Percentiles rank a stretch among this genome's conserved stretches.
phyloP scores from a whole-genome alignment of 2,797 vertebrate genomes.

The Euphonia xanthogaster region DNA sequence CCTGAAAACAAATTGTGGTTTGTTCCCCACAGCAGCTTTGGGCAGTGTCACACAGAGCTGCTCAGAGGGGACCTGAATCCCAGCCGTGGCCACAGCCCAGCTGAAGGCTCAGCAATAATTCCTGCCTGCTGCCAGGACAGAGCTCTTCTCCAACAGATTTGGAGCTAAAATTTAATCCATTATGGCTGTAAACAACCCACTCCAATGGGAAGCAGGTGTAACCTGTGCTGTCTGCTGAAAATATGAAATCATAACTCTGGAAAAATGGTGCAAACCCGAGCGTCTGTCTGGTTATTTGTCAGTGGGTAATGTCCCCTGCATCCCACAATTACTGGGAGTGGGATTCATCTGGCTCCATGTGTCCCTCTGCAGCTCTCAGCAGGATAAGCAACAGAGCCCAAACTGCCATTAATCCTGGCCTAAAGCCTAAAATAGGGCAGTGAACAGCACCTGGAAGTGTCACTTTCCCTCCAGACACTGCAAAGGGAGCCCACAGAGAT shows the following conservation, averaged over 20 bases:
- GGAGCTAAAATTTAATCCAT: slow-evolving; percentile 54
- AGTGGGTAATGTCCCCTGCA: neutral
- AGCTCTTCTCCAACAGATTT: slow-evolving; percentile 29
- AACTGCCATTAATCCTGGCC: neutral
- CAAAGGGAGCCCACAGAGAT: neutral
- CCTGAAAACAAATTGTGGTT: neutral
- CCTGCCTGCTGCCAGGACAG: neutral
- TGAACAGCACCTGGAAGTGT: neutral
- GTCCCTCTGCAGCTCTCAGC: neutral
- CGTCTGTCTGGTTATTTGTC: neutral
- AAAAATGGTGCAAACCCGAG: slow-evolving; percentile 9
- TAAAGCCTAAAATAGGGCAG: neutral
- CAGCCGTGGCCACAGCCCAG: neutral
- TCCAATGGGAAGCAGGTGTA: slow-evolving; percentile 52
- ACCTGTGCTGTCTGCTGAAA: slow-evolving; percentile 32
- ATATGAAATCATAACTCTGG: slow-evolving; percentile 48
- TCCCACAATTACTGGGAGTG: neutral
- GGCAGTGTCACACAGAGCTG: neutral
- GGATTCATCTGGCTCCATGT: neutral
- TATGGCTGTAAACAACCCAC: slow-evolving; percentile 31
- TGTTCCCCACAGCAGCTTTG: neutral
- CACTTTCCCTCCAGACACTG: neutral
- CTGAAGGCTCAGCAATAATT: slow-evolving; percentile 8
- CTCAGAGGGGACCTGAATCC: neutral
- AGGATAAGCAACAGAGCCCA: neutral